A percentile compares a stretch with the other conserved stretches of the same genome.
Conservation (phyloP, 2,888 invertebrate species). For the Hyalella azteca region DNA sequence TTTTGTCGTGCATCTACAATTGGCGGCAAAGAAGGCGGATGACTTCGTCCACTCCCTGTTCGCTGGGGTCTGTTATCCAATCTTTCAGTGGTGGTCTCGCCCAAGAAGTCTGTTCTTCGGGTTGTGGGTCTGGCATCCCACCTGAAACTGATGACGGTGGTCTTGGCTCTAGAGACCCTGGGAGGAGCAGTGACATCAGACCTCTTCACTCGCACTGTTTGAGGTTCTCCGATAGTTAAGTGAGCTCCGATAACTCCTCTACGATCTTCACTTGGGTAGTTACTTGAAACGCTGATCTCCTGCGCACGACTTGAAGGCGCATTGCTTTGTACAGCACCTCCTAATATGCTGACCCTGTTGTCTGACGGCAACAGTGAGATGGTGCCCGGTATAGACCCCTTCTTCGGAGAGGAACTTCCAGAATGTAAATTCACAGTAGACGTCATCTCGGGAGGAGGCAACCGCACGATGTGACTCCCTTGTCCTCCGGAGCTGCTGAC, state of each 20-base stretch:
- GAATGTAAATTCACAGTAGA: not conserved
- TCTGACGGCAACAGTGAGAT: not conserved
- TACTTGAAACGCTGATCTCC: not conserved
- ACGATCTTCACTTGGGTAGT: not conserved
- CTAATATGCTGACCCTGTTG: not conserved
- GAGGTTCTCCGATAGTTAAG: conserved; percentile 14
- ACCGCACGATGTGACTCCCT: conserved; percentile 18
- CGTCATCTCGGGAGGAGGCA: conserved; percentile 1
- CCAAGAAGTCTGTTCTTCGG: not conserved
- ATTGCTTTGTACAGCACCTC: conserved; percentile 14
- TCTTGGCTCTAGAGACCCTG: conserved; percentile 25
- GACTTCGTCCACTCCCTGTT: not conserved
- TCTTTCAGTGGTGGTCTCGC: not conserved
- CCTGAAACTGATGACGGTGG: conserved; percentile 20
- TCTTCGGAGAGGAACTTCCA: not conserved
- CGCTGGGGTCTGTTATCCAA: not conserved
- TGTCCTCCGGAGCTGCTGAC: not conserved
- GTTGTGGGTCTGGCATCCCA: conserved; percentile 19
- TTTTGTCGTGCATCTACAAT: not conserved
- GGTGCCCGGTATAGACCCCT: not conserved
- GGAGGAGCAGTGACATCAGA: conserved; percentile 1
- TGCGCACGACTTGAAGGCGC: not conserved
- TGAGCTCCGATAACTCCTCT: conserved; percentile 2
- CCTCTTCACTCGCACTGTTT: not conserved
- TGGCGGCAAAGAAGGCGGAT: not conserved